Base-by-base conservation (phyloP, 2,113 vertebrate species). In the Hippocampus mohnikei region DNA sequence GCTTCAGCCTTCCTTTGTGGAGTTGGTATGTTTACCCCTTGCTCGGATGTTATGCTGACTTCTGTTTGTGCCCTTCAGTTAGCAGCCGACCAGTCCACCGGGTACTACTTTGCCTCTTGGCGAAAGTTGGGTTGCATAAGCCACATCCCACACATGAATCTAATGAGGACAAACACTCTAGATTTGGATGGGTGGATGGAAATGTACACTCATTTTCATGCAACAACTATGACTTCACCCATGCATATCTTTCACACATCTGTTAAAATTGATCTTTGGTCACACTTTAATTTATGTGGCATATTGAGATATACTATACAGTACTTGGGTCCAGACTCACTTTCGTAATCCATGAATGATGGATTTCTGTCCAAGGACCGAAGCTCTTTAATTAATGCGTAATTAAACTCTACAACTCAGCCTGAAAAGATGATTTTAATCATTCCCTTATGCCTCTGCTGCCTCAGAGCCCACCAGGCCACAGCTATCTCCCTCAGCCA, bases 371-470 rank as follows among this genome's bases (percentile, higher is more conserved):
- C 83, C 20, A 1, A 76, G 84, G 75, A 81, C 76, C 76, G 71
- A 83, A 87, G 84, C 65, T 79, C 73, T 80, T 84, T 77, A 79
- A 84, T 84, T 77, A 79, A 84, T 84, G 78, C 80, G 74, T 79
- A 79, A 84, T 84, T 81, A 76, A 70, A 62, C 60, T 55, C 52
- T 60, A 75, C 74, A 72, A 62, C 70, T 76, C 69, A 13, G 77
- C 83, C 83, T 11, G 21, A 41, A 61, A 33, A 21, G 3, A 62
- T 41, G 33, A 71, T 52, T 21, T 73, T 52, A 81, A 82, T 62
- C 79, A 46, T 74, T 81, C 77, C 66, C 42, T 52, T 81, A 52
- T 75, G 5, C 74, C 46, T 53, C 67, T 6, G 37, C 25, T 42
- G 59, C 59, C 15, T 50, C 82, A 77, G 84, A 77, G 69, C 68